Base-by-base conservation (phyloP, 2,888 invertebrate genomes). In the Pyrgus malvae region DNA sequence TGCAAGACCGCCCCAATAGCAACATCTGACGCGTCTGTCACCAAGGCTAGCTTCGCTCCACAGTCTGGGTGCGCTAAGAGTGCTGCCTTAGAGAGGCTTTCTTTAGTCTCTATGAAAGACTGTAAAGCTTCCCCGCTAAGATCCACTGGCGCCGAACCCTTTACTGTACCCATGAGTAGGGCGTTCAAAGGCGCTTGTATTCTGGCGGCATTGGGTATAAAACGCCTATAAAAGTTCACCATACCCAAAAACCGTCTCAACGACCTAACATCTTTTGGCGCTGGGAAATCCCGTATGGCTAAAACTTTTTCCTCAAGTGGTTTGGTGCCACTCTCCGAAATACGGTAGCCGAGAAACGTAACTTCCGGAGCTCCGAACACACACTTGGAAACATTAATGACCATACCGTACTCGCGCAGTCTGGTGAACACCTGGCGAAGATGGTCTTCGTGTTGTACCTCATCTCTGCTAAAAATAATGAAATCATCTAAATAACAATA, bases 381-480 rank as follows among this genome's bases (percentile, higher is more conserved):
- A 48, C 68, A 66, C 49, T 70, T 70, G 3, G 58, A 40, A 1
- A 56, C 33, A 41, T 71, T 70, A 9, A 71, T 59, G 14, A 55
- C 56, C 7, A 76, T 42, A 0, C 35, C 35, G 16, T 35, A 35
- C 8, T 16, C 9, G 8, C 6, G 16, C 35, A 35, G 35, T 16
- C 16, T 35, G 9, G 35, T 16, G 35, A 35, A 35, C 1, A 35
- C 16, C 16, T 35, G 35, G 35, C 35, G 35, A 1, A 35, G 1
- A 9, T 35, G 35, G 9, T 33, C 14, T 14, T 33, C 33, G 8
- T 33, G 33, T 8, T 14, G 14, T 1, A 3, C 2, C 14, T 33
- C 33, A n/a, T 33, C 33, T 14, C 8, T 33, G 8, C 14, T 14
- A 14, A 33, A 33, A 14, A 33, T 14, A 7, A 33, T 3, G 3